These are phyloP conservation scores for Phoebastria nigripes DNA, from an alignment of 2,797 vertebrate genomes.

Conservation along the genomic window DNA sequence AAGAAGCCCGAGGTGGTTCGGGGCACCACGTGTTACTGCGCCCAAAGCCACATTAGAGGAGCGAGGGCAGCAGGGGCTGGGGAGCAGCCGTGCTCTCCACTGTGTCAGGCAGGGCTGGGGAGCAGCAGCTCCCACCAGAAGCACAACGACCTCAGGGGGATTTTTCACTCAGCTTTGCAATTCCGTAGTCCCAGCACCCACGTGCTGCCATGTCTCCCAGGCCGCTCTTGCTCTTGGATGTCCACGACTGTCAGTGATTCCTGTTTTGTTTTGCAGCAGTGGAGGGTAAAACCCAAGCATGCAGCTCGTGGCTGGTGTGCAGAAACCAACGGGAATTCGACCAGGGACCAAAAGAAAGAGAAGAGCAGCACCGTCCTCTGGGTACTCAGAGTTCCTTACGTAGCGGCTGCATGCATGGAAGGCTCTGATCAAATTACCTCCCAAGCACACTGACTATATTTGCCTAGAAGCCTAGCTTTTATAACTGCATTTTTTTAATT, in stretches of 20 bases:
- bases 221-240: fast-evolving
- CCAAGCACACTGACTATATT: background rate
- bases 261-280: no score
- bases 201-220: background rate
- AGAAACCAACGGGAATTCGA: background rate
- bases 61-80: no score
- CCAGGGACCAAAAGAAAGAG: background rate
- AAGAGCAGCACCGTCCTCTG: background rate
- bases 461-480: background rate
- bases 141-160: fast-evolving
- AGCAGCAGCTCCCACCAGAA: background rate
- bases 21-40: no score
- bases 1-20: fast-evolving
- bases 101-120: background rate
- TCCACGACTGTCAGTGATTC: fast-evolving
- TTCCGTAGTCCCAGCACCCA: background rate
- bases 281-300: background rate
- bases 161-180: background rate
- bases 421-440: background rate
- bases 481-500: background rate
- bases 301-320: fast-evolving
- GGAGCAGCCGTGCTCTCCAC: background rate
- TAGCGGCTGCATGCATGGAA: fast-evolving
- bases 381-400: background rate
- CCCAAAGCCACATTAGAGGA: background rate